These are phyloP conservation scores for Myotis myotis DNA, from an alignment of 2,797 vertebrate species.

Conservation along the genomic window DNA sequence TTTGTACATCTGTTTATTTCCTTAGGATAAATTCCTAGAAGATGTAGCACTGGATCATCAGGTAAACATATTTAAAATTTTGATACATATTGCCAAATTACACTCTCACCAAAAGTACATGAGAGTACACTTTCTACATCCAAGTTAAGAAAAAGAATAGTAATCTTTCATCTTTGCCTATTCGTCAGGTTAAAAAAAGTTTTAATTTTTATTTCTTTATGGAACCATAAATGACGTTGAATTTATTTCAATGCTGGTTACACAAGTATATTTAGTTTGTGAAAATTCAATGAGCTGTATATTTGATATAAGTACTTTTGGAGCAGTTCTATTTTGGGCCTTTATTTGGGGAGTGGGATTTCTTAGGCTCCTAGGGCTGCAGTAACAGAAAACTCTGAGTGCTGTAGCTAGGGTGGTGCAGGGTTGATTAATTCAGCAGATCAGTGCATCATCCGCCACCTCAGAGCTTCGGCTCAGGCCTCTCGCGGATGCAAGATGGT, in stretches of 20 bases:
- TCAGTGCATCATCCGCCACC: not conserved
- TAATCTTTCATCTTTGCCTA: not conserved
- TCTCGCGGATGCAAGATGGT: not conserved
- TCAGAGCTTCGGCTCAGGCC: not conserved
- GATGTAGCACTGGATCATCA: not conserved
- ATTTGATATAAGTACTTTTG: not conserved
- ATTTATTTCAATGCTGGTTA: not conserved
- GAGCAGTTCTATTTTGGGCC: not conserved
- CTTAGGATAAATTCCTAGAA: not conserved
- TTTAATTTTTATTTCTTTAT: conserved; percentile 32
- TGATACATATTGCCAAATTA: not conserved
- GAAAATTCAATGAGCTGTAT: not conserved
- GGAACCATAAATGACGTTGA: conserved; percentile 11
- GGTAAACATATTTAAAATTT: not conserved
- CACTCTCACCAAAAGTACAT: not conserved
- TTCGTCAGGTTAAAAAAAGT: not conserved
- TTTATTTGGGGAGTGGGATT: not conserved
- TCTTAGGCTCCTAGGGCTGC: not conserved
- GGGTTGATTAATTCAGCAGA: not conserved
- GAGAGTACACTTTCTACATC: not conserved
- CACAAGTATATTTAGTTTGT: not conserved
- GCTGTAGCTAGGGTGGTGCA: not conserved
- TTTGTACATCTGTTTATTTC: not conserved
- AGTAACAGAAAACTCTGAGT: not conserved
- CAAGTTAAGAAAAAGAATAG: not conserved